A percentile compares a stretch with the other conserved stretches of the same genome.
These are phyloP conservation scores for Diaphora mendica DNA, from an alignment of 2,888 invertebrate species.

Conservation along the genomic window DNA sequence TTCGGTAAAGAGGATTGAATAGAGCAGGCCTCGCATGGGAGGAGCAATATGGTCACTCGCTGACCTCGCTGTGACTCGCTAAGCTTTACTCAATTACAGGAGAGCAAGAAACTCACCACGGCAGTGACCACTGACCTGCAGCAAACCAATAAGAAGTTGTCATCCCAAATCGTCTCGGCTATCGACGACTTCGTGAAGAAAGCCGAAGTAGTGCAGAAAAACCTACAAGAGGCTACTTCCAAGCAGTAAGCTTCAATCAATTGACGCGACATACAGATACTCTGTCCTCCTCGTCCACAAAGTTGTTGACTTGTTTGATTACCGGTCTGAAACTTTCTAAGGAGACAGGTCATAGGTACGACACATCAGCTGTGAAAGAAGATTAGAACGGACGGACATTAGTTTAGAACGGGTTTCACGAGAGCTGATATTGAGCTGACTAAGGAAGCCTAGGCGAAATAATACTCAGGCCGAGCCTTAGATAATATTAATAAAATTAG, in stretches of 20 bases:
- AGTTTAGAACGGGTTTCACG: too few species aligned
- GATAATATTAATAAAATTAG: too few species aligned
- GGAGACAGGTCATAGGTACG: neutral
- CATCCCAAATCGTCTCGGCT: conserved; percentile 69
- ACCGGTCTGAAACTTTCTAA: neutral
- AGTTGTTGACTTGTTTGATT: neutral
- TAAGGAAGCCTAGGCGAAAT: too few species aligned
- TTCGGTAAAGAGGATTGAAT: neutral
- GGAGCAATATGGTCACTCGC: neutral
- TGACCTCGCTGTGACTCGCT: neutral
- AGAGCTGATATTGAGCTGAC: too few species aligned
- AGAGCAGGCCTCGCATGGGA: neutral
- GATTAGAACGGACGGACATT: neutral
- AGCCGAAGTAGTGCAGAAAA: conserved; percentile 68
- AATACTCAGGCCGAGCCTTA: too few species aligned
- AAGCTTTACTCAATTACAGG: conserved; percentile 44
- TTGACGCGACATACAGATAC: neutral
- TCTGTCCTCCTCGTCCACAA: neutral
- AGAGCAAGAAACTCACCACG: conserved; percentile 69
- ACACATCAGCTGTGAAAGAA: neutral
- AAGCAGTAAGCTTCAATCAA: conserved; percentile 58
- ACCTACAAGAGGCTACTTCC: conserved; percentile 70
- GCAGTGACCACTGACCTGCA: conserved; percentile 65
- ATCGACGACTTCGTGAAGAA: conserved; percentile 73
- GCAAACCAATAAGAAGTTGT: conserved; percentile 70